A percentile compares a stretch with the other conserved stretches of the same genome.
Conservation (phyloP, 2,797 vertebrate genomes). For the Balearica regulorum region DNA sequence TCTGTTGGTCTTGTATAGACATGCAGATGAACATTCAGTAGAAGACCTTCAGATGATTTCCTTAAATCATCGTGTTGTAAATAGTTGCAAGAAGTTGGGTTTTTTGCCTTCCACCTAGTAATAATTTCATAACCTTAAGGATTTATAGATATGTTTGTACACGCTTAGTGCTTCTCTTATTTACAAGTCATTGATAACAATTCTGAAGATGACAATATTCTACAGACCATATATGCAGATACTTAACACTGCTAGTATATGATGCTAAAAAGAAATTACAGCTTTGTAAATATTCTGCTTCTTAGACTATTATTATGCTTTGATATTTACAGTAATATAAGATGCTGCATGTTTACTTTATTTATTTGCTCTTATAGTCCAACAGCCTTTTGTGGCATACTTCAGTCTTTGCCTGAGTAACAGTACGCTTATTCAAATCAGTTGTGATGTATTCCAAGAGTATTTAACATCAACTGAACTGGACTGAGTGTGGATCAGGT, state of each 20-base stretch:
- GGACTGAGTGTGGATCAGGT: constrained; percentile 12
- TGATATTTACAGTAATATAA: background rate
- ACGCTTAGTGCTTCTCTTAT: background rate
- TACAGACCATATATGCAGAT: background rate
- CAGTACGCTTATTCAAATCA: constrained; percentile 31
- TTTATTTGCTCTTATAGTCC: background rate
- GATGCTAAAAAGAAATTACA: background rate
- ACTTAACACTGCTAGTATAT: background rate
- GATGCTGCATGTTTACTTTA: background rate
- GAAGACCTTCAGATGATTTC: background rate
- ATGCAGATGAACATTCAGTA: background rate
- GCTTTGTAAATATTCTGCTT: background rate
- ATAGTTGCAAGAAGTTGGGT: background rate
- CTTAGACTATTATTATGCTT: background rate
- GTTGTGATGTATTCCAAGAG: constrained; percentile 26
- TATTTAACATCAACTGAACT: constrained; percentile 37
- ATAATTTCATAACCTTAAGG: background rate
- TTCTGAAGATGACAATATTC: background rate
- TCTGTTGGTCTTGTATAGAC: background rate
- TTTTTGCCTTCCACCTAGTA: background rate
- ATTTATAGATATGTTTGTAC: background rate
- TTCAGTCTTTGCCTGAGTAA: constrained; percentile 39
- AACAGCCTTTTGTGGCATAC: background rate
- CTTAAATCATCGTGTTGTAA: background rate
- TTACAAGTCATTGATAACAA: background rate